Percentiles rank a stretch among this genome's conserved stretches.
These are phyloP conservation scores for Poecilia gillii DNA, from an alignment of 2,797 vertebrate species.

Conservation along the genomic window DNA sequence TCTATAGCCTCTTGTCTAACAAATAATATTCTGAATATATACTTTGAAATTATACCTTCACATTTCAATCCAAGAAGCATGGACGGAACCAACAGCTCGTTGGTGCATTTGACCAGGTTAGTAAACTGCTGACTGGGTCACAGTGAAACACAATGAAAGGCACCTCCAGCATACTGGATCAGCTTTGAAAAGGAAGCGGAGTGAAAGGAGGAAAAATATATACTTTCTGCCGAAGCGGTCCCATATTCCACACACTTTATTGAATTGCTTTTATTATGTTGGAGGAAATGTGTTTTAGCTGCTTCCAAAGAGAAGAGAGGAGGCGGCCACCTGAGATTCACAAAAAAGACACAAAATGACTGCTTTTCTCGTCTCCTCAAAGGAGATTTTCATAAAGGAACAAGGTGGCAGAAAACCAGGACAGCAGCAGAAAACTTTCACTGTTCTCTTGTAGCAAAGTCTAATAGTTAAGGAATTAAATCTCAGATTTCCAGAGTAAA, in stretches of 20 bases:
- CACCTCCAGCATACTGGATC: background rate
- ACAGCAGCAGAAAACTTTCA: background rate
- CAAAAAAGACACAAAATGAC: background rate
- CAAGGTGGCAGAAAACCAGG: background rate
- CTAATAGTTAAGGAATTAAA: background rate
- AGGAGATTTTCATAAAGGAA: background rate
- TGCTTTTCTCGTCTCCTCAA: background rate
- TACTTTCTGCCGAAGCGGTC: background rate
- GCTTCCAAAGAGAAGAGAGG: background rate
- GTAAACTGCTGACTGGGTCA: background rate
- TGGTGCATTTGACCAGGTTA: background rate
- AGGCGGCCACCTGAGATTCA: background rate
- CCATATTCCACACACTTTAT: background rate
- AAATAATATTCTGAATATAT: background rate
- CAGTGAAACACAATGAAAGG: background rate
- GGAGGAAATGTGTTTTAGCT: conserved; percentile 3
- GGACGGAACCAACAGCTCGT: background rate
- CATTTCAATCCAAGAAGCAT: background rate
- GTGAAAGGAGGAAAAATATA: background rate
- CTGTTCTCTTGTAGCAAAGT: background rate
- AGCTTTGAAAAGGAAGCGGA: background rate
- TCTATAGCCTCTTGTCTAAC: background rate
- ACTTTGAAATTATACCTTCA: background rate
- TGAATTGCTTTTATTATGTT: conserved; percentile 4
- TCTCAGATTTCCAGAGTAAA: background rate